Base-by-base conservation (phyloP, 2,797 vertebrate species). In the Acanthurus lineatus region DNA sequence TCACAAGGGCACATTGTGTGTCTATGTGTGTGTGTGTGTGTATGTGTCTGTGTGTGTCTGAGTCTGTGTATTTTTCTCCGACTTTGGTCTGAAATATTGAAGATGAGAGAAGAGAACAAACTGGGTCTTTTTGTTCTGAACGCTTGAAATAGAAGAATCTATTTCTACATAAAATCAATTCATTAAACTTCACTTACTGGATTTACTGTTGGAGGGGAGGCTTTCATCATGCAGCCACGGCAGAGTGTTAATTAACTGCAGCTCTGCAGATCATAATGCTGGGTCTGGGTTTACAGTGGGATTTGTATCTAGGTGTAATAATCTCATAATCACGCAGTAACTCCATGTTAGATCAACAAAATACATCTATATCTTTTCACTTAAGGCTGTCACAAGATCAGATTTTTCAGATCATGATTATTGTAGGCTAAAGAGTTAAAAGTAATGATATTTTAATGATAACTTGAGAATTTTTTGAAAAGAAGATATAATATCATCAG, bases 1-100 rank as follows among this genome's bases (percentile, higher is more conserved):
- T 96, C 95, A 98, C 96, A 98, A 98, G 96, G 96, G 94, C 94
- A 96, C 97, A 97, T 97, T 97, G 96, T 97, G 95, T 92, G 95
- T 81, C 56, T 83, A 64, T 57, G 28, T 52, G 14, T 71, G 69
- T 72, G 70, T 51, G 63, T 53, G 69, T 72, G 70, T 51, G 63
- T 53, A 25, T 65, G 48, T 49, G 47, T 49, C 11, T 48, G 47
- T 49, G 47, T 47, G 45, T 47, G 45, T 47, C 11, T 47, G 10
- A 6, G 22, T 65, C 72, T 76, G 67, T 60, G 45, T 84, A 58
- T 82, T 82, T 84, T 61, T 70, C 77, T 84, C 58, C 38, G 16
- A 64, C 53, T 83, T 76, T 81, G 69, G 76, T 78, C 62, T 75
- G 77, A 87, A 85, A 79, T 80, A 78, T 81, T 87, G 57, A 87